phyloP scores from a whole-genome alignment of 2,888 invertebrate genomes.

The Pseudanteris insignis region DNA sequence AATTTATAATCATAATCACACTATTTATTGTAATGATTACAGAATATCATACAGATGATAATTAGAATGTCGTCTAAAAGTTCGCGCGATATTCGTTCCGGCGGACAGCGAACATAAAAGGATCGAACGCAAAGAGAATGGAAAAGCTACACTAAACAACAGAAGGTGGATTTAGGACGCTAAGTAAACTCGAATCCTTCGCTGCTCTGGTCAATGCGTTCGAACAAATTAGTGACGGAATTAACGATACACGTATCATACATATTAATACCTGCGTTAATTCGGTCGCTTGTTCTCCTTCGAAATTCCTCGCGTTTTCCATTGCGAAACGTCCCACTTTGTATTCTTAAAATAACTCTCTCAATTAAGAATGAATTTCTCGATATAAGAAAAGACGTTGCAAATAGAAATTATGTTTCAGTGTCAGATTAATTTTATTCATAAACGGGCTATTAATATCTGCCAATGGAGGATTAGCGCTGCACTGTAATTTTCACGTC shows the following conservation, averaged over 20 bases:
- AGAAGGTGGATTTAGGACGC: constrained; percentile 23
- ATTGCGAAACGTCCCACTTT: too few species aligned
- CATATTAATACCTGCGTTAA: neutral
- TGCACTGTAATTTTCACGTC: too few species aligned
- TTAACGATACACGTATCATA: neutral
- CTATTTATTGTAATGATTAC: constrained; percentile 26
- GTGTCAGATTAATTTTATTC: too few species aligned
- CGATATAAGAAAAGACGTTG: too few species aligned
- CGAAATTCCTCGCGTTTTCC: too few species aligned
- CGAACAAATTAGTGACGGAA: neutral
- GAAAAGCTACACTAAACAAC: constrained; percentile 6
- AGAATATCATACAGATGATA: constrained; percentile 23
- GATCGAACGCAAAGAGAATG: neutral
- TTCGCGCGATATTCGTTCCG: constrained; percentile 19
- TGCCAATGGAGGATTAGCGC: too few species aligned
- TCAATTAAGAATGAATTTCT: too few species aligned
- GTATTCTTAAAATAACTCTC: too few species aligned
- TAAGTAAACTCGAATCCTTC: constrained; percentile 22
- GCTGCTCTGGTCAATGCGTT: neutral
- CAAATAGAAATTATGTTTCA: too few species aligned
- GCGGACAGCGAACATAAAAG: neutral
- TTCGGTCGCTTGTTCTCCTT: too few species aligned
- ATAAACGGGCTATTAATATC: too few species aligned
- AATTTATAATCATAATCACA: constrained; percentile 29
- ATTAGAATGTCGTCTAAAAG: too few species aligned